A percentile compares a stretch with the other conserved stretches of the same genome.
phyloP scores from a whole-genome alignment of 2,888 invertebrate genomes.

The Actias luna region DNA sequence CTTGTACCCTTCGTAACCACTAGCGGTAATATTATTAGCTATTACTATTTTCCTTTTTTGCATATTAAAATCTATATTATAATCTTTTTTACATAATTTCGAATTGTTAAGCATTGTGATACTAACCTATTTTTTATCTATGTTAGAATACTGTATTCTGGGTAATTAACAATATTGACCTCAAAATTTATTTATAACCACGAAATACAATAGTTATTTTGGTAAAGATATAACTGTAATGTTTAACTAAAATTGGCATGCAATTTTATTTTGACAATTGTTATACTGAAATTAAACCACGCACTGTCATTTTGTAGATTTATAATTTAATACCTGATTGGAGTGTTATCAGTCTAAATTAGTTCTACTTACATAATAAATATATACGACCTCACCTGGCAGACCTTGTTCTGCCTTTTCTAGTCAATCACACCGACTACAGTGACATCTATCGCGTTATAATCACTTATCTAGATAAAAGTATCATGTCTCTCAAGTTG shows the following conservation, averaged over 20 bases:
- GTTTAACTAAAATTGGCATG: constrained; percentile 59
- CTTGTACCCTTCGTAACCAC: background rate
- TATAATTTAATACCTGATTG: background rate
- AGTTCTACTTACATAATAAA: too few species aligned
- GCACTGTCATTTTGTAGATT: constrained; percentile 44
- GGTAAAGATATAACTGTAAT: background rate
- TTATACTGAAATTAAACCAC: constrained; percentile 39
- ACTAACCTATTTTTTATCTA: constrained; percentile 33
- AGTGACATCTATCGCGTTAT: too few species aligned
- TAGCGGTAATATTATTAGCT: background rate
- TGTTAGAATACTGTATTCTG: constrained; percentile 57
- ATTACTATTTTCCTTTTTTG: background rate
- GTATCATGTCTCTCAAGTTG: too few species aligned
- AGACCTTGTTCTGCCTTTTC: too few species aligned
- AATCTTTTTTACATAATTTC: background rate
- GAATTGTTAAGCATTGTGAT: constrained; percentile 30
- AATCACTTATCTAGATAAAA: too few species aligned
- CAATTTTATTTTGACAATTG: constrained; percentile 33
- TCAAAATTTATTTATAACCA: constrained; percentile 45
- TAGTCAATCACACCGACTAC: too few species aligned
- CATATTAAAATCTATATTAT: background rate
- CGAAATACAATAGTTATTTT: constrained; percentile 37
- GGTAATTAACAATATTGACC: constrained; percentile 44
- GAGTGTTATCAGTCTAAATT: background rate
- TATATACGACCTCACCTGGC: too few species aligned